phyloP scores from a whole-genome alignment of 2,888 invertebrate species.

The Corbicula japonica region DNA sequence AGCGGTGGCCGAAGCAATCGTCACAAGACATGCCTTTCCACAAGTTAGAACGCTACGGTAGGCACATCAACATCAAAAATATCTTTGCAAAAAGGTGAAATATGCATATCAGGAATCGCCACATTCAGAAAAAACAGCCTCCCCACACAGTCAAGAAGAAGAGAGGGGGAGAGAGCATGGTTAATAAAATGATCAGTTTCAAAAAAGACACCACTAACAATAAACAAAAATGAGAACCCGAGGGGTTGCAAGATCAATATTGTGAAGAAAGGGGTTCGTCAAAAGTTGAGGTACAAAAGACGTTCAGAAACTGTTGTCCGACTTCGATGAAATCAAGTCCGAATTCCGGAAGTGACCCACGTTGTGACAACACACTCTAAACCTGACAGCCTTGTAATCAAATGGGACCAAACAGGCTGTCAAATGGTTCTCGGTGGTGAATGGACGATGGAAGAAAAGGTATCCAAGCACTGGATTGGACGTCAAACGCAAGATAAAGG shows the following conservation, averaged over 20 bases:
- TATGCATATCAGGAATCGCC: no score
- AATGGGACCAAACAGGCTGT: no score
- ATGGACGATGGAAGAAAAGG: conserved; percentile 53
- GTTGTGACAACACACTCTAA: conserved; percentile 34
- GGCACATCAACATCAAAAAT: conserved; percentile 38
- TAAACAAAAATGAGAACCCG: no score
- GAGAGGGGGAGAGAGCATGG: no score
- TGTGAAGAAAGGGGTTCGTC: conserved; percentile 53
- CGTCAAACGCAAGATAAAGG: conserved; percentile 69
- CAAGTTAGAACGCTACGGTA: conserved; percentile 41
- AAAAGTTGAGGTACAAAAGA: conserved; percentile 58
- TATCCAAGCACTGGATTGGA: conserved; percentile 46
- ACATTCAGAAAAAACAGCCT: no score
- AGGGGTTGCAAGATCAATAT: conserved; percentile 41
- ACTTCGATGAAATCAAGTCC: conserved; percentile 46
- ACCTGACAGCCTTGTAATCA: no score
- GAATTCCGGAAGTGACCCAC: conserved; percentile 26
- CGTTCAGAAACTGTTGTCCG: conserved; percentile 41
- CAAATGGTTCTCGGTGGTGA: conserved; percentile 62
- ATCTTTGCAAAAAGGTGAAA: no score
- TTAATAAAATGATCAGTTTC: no score
- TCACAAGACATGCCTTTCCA: conserved; percentile 28
- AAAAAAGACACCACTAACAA: no score
- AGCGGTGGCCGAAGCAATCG: conserved; percentile 43
- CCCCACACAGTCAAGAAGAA: no score